Conservation (phyloP, 2,797 vertebrate species). For the Sphenodon punctatus region DNA sequence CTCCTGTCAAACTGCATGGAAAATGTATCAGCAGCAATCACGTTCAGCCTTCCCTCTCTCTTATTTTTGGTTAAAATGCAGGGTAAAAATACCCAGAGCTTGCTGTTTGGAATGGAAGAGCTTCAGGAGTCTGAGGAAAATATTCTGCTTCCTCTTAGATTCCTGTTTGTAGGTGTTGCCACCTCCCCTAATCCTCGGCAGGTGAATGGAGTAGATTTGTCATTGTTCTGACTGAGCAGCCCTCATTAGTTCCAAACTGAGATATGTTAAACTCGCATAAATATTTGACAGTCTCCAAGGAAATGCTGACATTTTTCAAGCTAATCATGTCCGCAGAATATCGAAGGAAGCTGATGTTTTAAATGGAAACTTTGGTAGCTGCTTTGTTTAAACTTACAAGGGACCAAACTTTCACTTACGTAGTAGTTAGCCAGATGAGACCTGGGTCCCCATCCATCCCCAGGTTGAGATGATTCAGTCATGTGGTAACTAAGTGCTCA, state of each 20-base stretch:
- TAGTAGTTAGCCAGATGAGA: neutral
- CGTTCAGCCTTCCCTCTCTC: neutral
- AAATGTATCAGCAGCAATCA: neutral
- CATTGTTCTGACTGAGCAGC: conserved; percentile 68
- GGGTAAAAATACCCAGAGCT: neutral
- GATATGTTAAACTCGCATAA: conserved; percentile 64
- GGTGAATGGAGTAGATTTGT: conserved; percentile 62
- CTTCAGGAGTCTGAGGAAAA: conserved; percentile 27
- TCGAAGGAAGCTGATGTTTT: conserved; percentile 26
- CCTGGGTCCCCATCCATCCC: neutral
- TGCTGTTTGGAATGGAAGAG: neutral
- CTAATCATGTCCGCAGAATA: conserved; percentile 51
- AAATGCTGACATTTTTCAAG: conserved; percentile 53
- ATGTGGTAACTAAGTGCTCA: neutral
- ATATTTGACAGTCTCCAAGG: conserved; percentile 67
- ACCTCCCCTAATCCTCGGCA: conserved; percentile 51
- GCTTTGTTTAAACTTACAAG: conserved; percentile 12
- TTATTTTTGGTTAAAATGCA: neutral
- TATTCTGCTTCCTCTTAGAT: neutral
- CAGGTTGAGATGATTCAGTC: neutral
- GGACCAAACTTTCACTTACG: neutral
- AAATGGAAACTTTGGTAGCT: neutral
- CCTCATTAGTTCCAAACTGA: conserved; percentile 69
- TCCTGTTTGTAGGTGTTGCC: conserved; percentile 34
- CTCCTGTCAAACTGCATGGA: conserved; percentile 14